A percentile compares a stretch with the other conserved stretches of the same genome.
phyloP scores from a whole-genome alignment of 37 sponge, comb jelly and placozoan genomes.

The Tethya wilhelma region DNA sequence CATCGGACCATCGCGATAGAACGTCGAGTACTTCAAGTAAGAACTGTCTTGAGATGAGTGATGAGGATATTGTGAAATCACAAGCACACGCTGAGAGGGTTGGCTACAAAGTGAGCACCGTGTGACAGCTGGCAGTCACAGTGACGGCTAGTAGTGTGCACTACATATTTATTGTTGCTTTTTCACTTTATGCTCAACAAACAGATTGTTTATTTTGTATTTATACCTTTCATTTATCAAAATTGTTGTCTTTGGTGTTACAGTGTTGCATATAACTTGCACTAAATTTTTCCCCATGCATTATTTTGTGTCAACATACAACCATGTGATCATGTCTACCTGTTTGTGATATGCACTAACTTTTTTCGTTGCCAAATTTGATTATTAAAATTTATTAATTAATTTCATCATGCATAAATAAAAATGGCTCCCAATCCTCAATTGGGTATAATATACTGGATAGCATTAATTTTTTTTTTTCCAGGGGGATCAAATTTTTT shows the following conservation, averaged over 20 bases:
- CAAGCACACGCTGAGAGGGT: constrained; percentile 56
- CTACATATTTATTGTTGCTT: too few relatives aligned
- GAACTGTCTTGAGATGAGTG: constrained; percentile 9
- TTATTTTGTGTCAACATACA: too few relatives aligned
- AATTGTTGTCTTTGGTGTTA: too few relatives aligned
- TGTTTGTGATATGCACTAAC: not conserved
- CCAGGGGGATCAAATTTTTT: too few relatives aligned
- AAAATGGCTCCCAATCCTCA: too few relatives aligned
- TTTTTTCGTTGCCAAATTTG: not conserved
- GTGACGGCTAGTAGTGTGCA: too few relatives aligned
- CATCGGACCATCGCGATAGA: not conserved
- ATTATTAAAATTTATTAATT: too few relatives aligned
- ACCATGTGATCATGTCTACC: not conserved
- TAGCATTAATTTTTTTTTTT: too few relatives aligned
- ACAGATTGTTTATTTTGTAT: not conserved
- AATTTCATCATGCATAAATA: too few relatives aligned
- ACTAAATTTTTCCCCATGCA: too few relatives aligned
- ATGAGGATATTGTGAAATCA: constrained; percentile 34
- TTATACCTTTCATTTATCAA: not conserved
- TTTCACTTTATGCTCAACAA: not conserved
- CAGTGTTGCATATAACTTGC: too few relatives aligned
- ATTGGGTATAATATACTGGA: too few relatives aligned
- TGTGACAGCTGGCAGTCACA: constrained; percentile 5
- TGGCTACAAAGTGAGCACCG: constrained; percentile 71
- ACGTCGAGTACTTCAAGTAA: not conserved